A percentile compares a stretch with the other conserved stretches of the same genome.
Conservation (phyloP, 2,888 invertebrate genomes). For the Ormyrus labotus region DNA sequence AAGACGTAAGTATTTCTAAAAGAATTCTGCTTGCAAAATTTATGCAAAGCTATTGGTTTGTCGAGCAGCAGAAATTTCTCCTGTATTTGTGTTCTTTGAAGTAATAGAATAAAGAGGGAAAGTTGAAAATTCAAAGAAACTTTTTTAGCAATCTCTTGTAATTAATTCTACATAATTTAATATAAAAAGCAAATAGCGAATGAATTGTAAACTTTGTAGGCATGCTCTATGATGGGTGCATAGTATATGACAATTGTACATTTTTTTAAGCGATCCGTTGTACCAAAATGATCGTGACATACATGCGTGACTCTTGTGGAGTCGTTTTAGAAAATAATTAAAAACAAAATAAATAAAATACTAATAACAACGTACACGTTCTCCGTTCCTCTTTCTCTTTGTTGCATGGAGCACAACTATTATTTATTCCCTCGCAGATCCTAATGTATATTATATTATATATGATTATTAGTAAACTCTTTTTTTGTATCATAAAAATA, state of each 20-base stretch:
- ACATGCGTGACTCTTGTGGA: slow-evolving; percentile 56
- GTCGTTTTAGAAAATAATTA: slow-evolving; percentile 47
- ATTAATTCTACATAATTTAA: slow-evolving; percentile 44
- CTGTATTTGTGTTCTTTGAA: slow-evolving; percentile 4
- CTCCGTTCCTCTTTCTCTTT: slow-evolving; percentile 40
- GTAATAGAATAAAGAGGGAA: neutral
- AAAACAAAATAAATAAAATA: neutral
- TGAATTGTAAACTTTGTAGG: slow-evolving; percentile 37
- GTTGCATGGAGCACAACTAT: slow-evolving; percentile 48
- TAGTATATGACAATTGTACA: slow-evolving; percentile 45
- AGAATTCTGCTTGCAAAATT: neutral
- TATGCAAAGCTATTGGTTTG: neutral
- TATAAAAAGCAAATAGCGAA: slow-evolving; percentile 27
- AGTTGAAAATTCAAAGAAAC: slow-evolving; percentile 44
- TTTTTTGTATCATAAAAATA: slow-evolving; percentile 50
- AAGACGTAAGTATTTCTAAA: slow-evolving; percentile 1
- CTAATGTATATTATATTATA: slow-evolving; percentile 42
- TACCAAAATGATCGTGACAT: slow-evolving; percentile 50
- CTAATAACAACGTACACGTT: slow-evolving; percentile 8
- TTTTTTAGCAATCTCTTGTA: slow-evolving; percentile 50
- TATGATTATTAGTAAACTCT: slow-evolving; percentile 46
- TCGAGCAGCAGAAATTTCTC: neutral
- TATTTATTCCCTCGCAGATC: slow-evolving; percentile 47
- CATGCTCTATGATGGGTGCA: slow-evolving; percentile 37
- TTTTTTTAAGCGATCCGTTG: slow-evolving; percentile 54